Evolutionary conservation across 2,797 vertebrate genomes (phyloP).

Genomic region (Amblyraja radiata): DNA sequence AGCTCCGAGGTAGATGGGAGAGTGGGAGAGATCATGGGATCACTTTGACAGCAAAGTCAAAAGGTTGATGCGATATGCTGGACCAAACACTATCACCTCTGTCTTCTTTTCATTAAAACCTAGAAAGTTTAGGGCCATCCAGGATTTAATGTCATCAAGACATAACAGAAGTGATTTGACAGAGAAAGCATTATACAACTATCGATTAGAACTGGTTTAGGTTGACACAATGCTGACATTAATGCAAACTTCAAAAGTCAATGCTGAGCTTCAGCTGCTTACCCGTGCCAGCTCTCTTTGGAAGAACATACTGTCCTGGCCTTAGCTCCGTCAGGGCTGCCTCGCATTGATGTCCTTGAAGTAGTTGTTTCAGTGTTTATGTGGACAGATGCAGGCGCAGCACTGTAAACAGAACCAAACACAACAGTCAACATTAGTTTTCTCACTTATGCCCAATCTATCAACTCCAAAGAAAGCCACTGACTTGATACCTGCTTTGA

Average conservation of each 20-base stretch:
- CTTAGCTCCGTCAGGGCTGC: conserved; percentile 62
- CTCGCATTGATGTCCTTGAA: conserved; percentile 22
- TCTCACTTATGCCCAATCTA: neutral
- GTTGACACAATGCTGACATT: neutral
- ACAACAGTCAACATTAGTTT: neutral
- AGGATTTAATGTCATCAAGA: too few relatives aligned
- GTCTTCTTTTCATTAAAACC: too few relatives aligned
- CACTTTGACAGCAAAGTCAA: neutral
- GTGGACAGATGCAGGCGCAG: conserved; percentile 24
- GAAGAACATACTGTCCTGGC: conserved; percentile 63
- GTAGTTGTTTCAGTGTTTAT: conserved; percentile 26
- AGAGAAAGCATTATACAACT: too few relatives aligned
- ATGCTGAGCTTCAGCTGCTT: conserved; percentile 42
- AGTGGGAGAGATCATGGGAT: too few relatives aligned
- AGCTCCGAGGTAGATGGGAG: too few relatives aligned
- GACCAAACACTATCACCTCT: too few relatives aligned
- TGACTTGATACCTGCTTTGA: neutral
- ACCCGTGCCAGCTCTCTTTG: conserved; percentile 95
- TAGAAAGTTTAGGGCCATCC: too few relatives aligned
- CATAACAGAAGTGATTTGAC: too few relatives aligned
- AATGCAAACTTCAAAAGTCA: neutral
- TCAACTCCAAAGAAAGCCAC: neutral
- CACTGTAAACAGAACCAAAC: neutral
- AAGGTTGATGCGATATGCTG: neutral
- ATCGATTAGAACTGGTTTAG: neutral